Percentiles rank a stretch among this genome's conserved stretches.
These are phyloP conservation scores for Nettapus auritus DNA, from an alignment of 2,113 vertebrate genomes.

Conservation along the genomic window DNA sequence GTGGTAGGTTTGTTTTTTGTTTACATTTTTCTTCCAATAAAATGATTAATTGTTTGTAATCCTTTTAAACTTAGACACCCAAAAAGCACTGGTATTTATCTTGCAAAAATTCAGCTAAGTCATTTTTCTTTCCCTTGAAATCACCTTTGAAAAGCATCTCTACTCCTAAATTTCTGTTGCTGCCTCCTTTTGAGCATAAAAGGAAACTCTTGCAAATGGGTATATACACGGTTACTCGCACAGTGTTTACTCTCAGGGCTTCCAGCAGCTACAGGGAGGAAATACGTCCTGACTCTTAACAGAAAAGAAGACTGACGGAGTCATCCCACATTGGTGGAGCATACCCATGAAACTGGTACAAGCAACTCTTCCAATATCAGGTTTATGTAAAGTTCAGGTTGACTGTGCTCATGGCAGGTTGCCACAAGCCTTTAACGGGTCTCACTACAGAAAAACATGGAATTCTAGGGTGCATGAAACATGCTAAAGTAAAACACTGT, in stretches of 20 bases:
- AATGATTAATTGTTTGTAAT: background rate
- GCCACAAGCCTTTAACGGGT: background rate
- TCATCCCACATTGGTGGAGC: background rate
- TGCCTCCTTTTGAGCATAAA: background rate
- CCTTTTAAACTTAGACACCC: slow-evolving; percentile 9
- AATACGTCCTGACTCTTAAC: background rate
- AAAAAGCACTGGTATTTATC: background rate
- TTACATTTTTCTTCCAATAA: background rate
- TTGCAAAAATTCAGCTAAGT: slow-evolving; percentile 3
- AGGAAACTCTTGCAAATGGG: background rate
- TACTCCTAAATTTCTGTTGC: background rate
- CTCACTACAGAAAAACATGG: background rate
- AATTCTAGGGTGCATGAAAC: background rate
- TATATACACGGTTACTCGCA: background rate
- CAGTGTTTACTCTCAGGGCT: background rate
- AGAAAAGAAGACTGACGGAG: background rate
- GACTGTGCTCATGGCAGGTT: background rate
- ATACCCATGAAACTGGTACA: fast-evolving
- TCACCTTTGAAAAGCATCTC: background rate
- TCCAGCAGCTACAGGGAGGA: background rate
- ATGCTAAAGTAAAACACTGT: background rate
- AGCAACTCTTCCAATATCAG: background rate
- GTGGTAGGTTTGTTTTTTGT: background rate
- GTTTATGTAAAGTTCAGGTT: background rate
- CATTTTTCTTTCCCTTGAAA: background rate